Percentiles rank a stretch among this genome's conserved stretches.
Evolutionary conservation across 2,888 invertebrate genomes (phyloP).

Genomic region (Chorisops tibialis): DNA sequence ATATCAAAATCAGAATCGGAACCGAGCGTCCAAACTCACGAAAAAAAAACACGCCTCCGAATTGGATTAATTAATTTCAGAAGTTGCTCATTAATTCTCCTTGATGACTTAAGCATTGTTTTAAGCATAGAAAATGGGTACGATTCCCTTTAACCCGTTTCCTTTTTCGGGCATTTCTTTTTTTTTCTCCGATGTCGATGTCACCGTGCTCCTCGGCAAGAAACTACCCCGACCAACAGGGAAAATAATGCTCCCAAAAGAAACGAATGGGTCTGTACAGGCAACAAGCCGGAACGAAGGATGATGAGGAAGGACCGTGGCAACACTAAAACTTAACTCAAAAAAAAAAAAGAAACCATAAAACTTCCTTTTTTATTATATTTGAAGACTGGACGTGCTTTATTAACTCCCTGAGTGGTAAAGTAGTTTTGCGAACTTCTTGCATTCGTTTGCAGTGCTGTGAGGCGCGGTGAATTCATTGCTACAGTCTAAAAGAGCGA

Average conservation of each 20-base stretch:
- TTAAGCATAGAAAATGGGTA: background rate
- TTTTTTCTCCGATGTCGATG: background rate
- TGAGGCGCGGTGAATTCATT: background rate
- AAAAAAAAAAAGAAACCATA: background rate
- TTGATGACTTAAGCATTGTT: background rate
- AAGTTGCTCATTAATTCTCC: conserved; percentile 6
- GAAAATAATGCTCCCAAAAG: background rate
- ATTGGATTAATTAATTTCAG: conserved; percentile 10
- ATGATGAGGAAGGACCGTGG: background rate
- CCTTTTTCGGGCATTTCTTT: background rate
- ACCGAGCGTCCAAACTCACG: no score
- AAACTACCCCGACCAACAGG: background rate
- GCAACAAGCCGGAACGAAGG: conserved; percentile 6
- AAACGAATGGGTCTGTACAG: background rate
- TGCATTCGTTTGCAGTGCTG: conserved; percentile 15
- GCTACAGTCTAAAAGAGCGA: background rate
- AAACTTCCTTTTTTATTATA: conserved; percentile 30
- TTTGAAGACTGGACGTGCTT: conserved; percentile 32
- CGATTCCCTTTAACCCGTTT: background rate
- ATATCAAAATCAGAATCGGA: no score
- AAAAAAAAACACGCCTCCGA: no score
- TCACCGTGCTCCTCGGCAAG: background rate
- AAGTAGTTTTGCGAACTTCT: conserved; percentile 25
- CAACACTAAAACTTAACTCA: background rate
- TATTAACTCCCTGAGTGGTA: conserved; percentile 29